Conservation (phyloP, 1,140 invertebrate genomes). For the Druon quercuslanigerum region DNA sequence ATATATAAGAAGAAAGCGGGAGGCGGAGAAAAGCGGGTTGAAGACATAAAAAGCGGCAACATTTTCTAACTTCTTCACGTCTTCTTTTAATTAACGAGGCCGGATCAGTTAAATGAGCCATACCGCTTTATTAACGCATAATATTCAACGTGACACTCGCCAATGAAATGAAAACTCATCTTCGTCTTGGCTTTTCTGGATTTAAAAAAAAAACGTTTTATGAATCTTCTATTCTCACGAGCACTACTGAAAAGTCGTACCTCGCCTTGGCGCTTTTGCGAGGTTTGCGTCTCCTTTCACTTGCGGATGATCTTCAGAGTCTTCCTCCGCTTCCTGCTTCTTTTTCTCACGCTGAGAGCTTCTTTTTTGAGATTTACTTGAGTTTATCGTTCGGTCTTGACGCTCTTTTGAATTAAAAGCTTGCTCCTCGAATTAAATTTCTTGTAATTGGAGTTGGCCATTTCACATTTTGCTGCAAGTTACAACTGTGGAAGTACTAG, state of each 20-base stretch:
- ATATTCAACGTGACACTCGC: constrained; percentile 51
- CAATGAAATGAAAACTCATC: constrained; percentile 19
- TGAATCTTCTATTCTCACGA: constrained; percentile 32
- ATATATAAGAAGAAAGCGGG: constrained; percentile 35
- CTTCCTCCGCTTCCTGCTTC: constrained; percentile 39
- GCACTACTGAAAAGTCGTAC: constrained; percentile 53
- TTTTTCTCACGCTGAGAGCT: constrained; percentile 26
- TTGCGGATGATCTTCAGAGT: constrained; percentile 30
- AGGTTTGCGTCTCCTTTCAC: constrained; percentile 35
- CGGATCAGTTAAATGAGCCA: constrained; percentile 62
- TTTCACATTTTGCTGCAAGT: not conserved
- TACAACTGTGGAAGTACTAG: too few relatives aligned
- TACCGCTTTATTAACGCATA: constrained; percentile 62
- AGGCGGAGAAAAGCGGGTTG: constrained; percentile 39
- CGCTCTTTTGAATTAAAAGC: not conserved
- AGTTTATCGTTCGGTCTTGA: constrained; percentile 14
- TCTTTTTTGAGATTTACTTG: constrained; percentile 4
- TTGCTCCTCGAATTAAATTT: not conserved
- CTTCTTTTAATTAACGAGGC: constrained; percentile 64
- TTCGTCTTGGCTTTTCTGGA: constrained; percentile 26
- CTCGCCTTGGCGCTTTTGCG: constrained; percentile 44
- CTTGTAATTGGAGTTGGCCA: constrained; percentile 26
- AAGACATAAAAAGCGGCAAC: constrained; percentile 47
- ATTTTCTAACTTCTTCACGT: constrained; percentile 43
- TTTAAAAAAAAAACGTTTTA: not conserved